Percentiles rank a stretch among this genome's conserved stretches.
Evolutionary conservation across 2,888 invertebrate species (phyloP).

Genomic region (Margaritifera margaritifera): DNA sequence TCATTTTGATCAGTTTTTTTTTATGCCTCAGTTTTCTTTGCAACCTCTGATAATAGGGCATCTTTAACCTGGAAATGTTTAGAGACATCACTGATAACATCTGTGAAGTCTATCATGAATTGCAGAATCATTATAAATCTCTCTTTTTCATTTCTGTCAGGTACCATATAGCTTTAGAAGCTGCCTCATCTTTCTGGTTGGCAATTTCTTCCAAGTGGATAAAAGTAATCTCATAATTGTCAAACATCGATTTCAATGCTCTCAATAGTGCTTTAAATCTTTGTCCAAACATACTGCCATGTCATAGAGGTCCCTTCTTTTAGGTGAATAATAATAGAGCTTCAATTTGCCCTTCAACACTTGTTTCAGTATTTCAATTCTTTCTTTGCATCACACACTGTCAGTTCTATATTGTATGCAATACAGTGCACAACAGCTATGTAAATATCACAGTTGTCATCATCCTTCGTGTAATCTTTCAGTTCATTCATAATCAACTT

Average conservation of each 20-base stretch:
- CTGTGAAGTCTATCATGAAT: no score
- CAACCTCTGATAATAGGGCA: no score
- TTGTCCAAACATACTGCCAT: conserved; percentile 11
- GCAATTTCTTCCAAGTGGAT: conserved; percentile 7
- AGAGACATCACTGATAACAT: no score
- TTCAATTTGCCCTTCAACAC: conserved; percentile 22
- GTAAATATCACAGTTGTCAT: conserved; percentile 10
- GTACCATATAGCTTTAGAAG: no score
- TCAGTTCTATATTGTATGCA: conserved; percentile 23
- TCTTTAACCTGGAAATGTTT: no score
- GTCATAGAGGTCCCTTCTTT: conserved; percentile 22
- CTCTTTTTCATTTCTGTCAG: no score
- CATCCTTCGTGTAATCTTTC: conserved; percentile 5
- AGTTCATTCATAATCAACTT: conserved; percentile 14
- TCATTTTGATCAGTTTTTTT: no score
- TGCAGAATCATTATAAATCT: no score
- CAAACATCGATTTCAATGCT: conserved; percentile 17
- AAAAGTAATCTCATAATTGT: conserved; percentile 23
- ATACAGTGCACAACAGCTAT: conserved; percentile 13
- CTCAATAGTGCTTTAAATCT: conserved; percentile 22
- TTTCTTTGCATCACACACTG: conserved; percentile 25
- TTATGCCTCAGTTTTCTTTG: no score
- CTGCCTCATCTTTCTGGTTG: no score
- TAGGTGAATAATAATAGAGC: conserved; percentile 25
- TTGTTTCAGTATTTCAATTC: conserved; percentile 19